Base-by-base conservation (phyloP, 2,888 invertebrate species). In the Ramazzottius varieornatus region DNA sequence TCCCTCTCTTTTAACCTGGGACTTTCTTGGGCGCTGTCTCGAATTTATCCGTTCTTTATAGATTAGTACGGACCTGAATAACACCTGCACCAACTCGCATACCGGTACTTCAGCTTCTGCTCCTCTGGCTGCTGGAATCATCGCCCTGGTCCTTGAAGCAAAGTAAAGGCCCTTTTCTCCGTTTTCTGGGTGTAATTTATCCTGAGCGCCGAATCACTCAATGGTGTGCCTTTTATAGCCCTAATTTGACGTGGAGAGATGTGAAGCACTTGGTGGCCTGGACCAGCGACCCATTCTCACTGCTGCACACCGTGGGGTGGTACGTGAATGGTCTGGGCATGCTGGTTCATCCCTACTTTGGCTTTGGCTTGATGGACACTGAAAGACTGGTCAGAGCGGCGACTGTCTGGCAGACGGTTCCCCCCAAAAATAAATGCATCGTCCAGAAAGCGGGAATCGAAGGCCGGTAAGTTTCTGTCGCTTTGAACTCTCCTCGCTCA, bases 31-130 rank as follows among this genome's bases (percentile, higher is more conserved):
- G n/a, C n/a, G n/a, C n/a, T 13, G 40, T 40, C 8, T 40, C 20
- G 40, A 13, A 40, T 40, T 13, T 8, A 40, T 13, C 13, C 40
- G 20, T 40, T 46, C 13, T 1, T n/a, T 68, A 64, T 73, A 90
- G 89, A 83, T 85, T 1, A 91, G 89, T 13, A 88, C 90, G 1
- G 91, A 92, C 75, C 80, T 90, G 13, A 82, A 83, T 65, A 83
- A 88, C 73, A 80, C 82, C 34, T 93, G 93, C 75, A 93, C 92
- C 0, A 81, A 84, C 46, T 82, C 82, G 67, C 91, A 92, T 74
- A 88, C 90, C 0, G 93, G 92, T 46, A 93, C 92, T 1, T 91
- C 91, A 0, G 92, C 91, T 1, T 87, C 91, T 0, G 91, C 91
- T 8, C 91, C 91, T 33, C 79, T 92, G 68, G 92, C 90, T 1